Base-by-base conservation (phyloP, 2,797 vertebrate species). In the Enteromius trimaculatus region DNA sequence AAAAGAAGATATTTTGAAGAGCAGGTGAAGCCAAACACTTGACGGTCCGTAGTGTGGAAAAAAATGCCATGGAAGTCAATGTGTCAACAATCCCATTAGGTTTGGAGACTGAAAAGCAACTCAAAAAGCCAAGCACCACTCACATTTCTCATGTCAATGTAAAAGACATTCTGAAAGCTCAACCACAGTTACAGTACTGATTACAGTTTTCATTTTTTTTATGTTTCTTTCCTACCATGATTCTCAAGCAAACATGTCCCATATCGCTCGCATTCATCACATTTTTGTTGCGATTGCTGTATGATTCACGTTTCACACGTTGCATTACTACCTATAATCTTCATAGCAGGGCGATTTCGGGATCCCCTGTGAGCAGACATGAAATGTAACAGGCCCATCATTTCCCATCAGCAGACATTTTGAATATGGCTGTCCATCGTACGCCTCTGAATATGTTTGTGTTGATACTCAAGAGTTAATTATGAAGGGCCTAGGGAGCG, bases 381-480 rank as follows among this genome's bases (percentile, higher is more conserved):
- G 55, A 64, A 53, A 31, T 31, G 34, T n/a, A 65, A 49, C 60
- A 14, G 49, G 55, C 74, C 55, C 64, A 47, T 60, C 8, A 72
- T 23, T 75, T 26, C 29, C 19, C 26, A 83, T 64, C 72, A 64
- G 66, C 29, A 49, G 51, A 74, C 70, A 69, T 58, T 69, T 71
- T 70, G 44, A 65, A 80, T 71, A 64, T 87, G 83, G 39, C 85
- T 80, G 74, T 85, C 80, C 71, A 80, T 88, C 71, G 88, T 85
- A 42, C n/a, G 81, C 81, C 85, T 81, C 77, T 86, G 72, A 86
- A 71, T 47, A 71, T 51, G 74, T 51, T 64, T 86, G 75, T 81
- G 77, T 80, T 81, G 79, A 80, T 81, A 58, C 62, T 81, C 51
- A 89, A 88, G 90, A 88, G 90, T 91, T 92, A 90, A 93, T 92